Base-by-base conservation (phyloP, 64 coral and sea anemone species). In the Orbicella faveolata region DNA sequence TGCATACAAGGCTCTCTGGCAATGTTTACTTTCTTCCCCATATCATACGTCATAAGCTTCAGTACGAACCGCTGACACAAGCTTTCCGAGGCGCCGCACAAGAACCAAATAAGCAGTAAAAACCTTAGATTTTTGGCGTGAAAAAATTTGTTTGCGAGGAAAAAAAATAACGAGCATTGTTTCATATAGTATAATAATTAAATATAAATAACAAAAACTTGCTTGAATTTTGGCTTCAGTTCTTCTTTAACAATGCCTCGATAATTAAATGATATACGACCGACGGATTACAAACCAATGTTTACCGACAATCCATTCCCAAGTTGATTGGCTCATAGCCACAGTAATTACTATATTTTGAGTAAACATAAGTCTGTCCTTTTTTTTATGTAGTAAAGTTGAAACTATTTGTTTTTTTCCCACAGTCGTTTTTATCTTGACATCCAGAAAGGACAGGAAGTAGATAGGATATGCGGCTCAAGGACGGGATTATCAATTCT, bases 11-110 rank as follows among this genome's bases (percentile, higher is more conserved):
- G 9, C 44, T 54, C 76, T 1, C 14, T 23, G 5, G 76, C 75
- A 1, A 39, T 79, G 76, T 79, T 79, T 79, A 79, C 76, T n/a
- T 52, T 79, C 76, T 79, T 79, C 76, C 76, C 76, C 76, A 79
- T 79, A 79, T 9, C 76, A 5, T 79, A 79, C 76, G 76, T 79
- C 76, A 79, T 79, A 52, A 79, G 21, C 76, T 54, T 79, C 51
- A 55, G 54, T 20, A 23, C 4, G 41, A 54, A 79, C 76, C 76
- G 76, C 76, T 79, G 76, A 79, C 44, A 54, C 51, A 55, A 4
- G 39, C 9, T 6, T 79, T 79, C 76, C 11, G 76, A 79, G 76
- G 8, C 76, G 76, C 76, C 51, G 76, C 21, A 79, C 76, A 19
- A 79, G 2, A 55, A 5, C 76, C 3, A 9, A 52, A 53, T 55